These are phyloP conservation scores for Ochotona princeps DNA, from an alignment of 2,113 vertebrate species.

Conservation along the genomic window DNA sequence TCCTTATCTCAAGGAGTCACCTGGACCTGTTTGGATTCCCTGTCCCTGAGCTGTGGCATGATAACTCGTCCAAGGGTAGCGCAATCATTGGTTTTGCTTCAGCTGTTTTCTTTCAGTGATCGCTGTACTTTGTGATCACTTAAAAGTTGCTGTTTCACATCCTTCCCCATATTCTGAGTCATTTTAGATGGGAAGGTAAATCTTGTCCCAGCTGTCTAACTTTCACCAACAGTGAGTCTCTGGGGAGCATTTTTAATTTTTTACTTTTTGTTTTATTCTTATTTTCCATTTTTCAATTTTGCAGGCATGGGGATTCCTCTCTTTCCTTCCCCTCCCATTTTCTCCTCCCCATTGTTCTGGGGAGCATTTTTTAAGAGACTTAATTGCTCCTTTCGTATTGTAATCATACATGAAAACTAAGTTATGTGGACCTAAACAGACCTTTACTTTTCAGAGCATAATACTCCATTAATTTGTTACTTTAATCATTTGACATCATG, in stretches of 20 bases:
- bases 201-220: not conserved
- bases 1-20: not conserved
- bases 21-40: not conserved
- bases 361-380: not conserved
- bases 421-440: not conserved
- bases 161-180: not conserved
- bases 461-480: conserved; percentile 11
- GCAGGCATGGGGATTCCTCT: too few relatives aligned
- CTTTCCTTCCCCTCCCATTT: too few relatives aligned
- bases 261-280: too few relatives aligned
- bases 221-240: not conserved
- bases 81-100: not conserved
- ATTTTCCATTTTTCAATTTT: too few relatives aligned
- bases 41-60: not conserved
- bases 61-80: not conserved
- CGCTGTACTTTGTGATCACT: not conserved
- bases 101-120: not conserved
- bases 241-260: not conserved
- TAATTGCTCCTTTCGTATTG: not conserved
- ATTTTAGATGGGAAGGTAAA: not conserved
- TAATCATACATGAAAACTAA: not conserved
- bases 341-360: not conserved
- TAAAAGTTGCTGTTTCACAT: not conserved
- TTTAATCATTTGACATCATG: conserved; percentile 52
- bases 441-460: not conserved